Conservation (phyloP, 2,797 vertebrate species). For the Agapornis canus region DNA sequence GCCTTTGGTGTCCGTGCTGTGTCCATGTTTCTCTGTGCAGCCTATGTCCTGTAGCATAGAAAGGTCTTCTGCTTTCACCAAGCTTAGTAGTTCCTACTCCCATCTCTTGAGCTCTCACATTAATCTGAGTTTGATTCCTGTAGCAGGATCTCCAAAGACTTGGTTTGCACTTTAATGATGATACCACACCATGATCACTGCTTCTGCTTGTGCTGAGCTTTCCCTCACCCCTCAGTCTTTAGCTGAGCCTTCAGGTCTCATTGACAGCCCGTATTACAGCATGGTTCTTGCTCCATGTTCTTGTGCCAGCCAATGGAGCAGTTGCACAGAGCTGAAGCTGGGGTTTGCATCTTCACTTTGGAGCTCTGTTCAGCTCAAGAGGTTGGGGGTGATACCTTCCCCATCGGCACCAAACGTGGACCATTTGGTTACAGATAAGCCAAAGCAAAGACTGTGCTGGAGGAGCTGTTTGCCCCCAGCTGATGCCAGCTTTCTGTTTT, state of each 20-base stretch:
- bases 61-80: background rate
- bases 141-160: background rate
- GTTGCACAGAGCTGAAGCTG: background rate
- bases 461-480: background rate
- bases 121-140: background rate
- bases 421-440: background rate
- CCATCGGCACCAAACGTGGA: background rate
- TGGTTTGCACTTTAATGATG: background rate
- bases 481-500: conserved; percentile 18
- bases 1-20: fast-evolving
- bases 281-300: background rate
- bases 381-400: background rate
- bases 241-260: background rate
- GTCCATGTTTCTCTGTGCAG: fast-evolving
- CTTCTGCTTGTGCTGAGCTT: background rate
- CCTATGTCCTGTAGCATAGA: background rate
- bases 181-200: background rate
- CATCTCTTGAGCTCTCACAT: background rate
- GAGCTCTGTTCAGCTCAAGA: background rate
- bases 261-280: background rate
- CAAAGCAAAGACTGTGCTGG: background rate
- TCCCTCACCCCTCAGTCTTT: background rate
- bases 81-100: background rate
- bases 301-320: background rate
- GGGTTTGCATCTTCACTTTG: background rate